A percentile compares a stretch with the other conserved stretches of the same genome.
phyloP scores from a whole-genome alignment of 2,888 invertebrate genomes.

The Stratiomys singularior region DNA sequence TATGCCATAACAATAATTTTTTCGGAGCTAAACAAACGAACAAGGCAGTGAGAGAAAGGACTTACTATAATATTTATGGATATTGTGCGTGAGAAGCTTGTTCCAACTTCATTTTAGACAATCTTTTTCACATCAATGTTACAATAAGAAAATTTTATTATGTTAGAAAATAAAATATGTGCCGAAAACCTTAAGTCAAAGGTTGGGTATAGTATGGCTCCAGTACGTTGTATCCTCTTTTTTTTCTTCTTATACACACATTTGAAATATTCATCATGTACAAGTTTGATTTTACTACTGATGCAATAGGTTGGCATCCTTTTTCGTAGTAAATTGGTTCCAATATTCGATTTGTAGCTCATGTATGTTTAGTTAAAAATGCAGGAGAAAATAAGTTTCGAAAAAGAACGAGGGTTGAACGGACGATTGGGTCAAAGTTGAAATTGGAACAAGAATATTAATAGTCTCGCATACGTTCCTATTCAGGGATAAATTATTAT shows the following conservation, averaged over 20 bases:
- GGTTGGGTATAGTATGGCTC: not conserved
- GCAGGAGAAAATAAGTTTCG: not conserved
- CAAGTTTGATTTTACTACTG: conserved; percentile 20
- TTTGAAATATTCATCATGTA: conserved; percentile 28
- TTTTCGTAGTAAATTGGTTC: conserved; percentile 25
- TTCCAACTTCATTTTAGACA: not conserved
- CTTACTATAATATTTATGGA: conserved; percentile 41
- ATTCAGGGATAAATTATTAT: not conserved
- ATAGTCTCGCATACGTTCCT: not conserved
- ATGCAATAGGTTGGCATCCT: not conserved
- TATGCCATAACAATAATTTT: conserved; percentile 41
- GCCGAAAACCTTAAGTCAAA: not conserved
- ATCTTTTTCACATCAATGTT: too few relatives aligned
- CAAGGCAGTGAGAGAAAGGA: conserved; percentile 16
- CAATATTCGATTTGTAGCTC: conserved; percentile 15
- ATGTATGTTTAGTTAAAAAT: too few relatives aligned
- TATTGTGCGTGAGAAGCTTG: conserved; percentile 42
- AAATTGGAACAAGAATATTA: too few relatives aligned
- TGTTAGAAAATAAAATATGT: not conserved
- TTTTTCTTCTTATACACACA: not conserved
- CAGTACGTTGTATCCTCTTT: not conserved
- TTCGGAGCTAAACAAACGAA: not conserved
- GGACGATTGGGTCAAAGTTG: not conserved
- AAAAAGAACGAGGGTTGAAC: not conserved
- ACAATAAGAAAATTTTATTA: conserved; percentile 28